Evolutionary conservation across 2,888 invertebrate genomes (phyloP), one percentile per base, ranked within the genome.

Genomic region (Drosophila nigricruria): DNA sequence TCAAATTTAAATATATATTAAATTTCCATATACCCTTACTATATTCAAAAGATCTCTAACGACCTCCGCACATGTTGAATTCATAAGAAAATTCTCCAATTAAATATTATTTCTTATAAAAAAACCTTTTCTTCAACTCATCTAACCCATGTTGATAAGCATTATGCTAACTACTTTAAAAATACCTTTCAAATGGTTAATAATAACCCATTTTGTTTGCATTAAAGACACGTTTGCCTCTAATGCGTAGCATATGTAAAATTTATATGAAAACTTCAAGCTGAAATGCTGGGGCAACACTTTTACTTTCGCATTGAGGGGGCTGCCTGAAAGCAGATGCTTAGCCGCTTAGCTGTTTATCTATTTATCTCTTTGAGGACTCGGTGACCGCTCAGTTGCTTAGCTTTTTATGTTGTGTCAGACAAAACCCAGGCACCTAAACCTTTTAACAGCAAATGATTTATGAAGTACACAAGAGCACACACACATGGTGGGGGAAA

Each of bases 361-460:
- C 76, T 64, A 52, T 66, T 53, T 67, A 67, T 69, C 47, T 57
- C 50, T 66, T 52, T 58, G 50, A 18, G 16, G 47, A 57, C 75
- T 45, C 38, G 49, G 40, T 34, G 53, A 64, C 47, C 64, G 53
- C 49, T 27, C 36, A 58, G 47, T 57, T 67, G 57, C 61, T 65
- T 56, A 62, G 62, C 53, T 56, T 70, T 79, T 80, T 79, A 66
- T 76, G 72, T 82, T 82, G 73, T 70, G 66, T 62, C 61, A 60
- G 66, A 57, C 54, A 43, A 60, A 72, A 64, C 49, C 54, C 64
- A 61, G 45, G 58, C 66, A 59, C 60, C 81, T 52, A 73, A 84
- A 87, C 89, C 84, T 87, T 89, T 89, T 79, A 84, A 70, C 77
- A 62, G 77, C 70, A 81, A 84, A 85, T 85, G 89, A 85, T 85